Conservation (phyloP, 1,140 invertebrate species). For the Drosophila nannoptera region DNA sequence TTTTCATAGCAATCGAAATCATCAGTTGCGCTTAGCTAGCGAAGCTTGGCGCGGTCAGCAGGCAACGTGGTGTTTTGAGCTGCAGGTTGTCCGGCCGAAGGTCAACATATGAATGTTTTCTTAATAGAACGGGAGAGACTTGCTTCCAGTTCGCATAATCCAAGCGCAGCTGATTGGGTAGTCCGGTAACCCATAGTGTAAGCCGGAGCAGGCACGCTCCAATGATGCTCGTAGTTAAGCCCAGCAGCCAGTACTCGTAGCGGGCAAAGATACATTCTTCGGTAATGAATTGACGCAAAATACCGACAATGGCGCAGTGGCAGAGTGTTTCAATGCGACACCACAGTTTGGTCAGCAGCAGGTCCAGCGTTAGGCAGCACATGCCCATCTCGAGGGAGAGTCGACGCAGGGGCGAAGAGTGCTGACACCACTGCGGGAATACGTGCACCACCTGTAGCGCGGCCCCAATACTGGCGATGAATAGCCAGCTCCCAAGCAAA, state of each 20-base stretch:
- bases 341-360: conserved; percentile 58
- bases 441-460: conserved; percentile 46
- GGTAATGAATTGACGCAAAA: conserved; percentile 37
- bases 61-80: background rate
- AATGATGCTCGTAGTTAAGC: conserved; percentile 44
- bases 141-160: conserved; percentile 15
- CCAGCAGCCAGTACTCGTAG: conserved; percentile 56
- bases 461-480: conserved; percentile 51
- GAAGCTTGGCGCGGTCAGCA: conserved; percentile 6
- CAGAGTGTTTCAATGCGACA: conserved; percentile 51
- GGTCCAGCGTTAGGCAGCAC: conserved; percentile 54
- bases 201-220: conserved; percentile 57
- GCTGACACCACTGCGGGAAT: conserved; percentile 23
- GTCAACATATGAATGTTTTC: conserved; percentile 11
- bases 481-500: conserved; percentile 55
- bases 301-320: conserved; percentile 55
- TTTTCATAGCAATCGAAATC: background rate
- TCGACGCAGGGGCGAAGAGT: conserved; percentile 15
- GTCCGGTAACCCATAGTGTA: conserved; percentile 47
- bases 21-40: conserved; percentile 6
- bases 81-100: background rate
- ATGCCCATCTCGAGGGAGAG: conserved; percentile 44
- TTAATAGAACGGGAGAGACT: background rate
- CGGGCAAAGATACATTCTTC: conserved; percentile 43
- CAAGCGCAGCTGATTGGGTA: conserved; percentile 26